phyloP scores from a whole-genome alignment of 2,797 vertebrate genomes.

The Myotis vivesi region DNA sequence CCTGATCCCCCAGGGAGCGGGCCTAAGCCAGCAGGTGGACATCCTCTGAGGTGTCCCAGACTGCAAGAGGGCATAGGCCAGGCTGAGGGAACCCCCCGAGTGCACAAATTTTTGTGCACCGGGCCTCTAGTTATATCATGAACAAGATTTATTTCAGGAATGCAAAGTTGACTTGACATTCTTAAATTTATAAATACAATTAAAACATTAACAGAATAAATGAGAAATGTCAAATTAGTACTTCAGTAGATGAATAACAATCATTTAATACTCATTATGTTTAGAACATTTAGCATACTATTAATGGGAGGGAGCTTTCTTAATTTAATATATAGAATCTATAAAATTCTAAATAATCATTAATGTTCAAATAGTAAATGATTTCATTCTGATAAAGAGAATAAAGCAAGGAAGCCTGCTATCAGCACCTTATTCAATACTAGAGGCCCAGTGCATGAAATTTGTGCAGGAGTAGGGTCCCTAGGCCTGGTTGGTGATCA shows the following conservation, averaged over 20 bases:
- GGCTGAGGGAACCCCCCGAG: no score
- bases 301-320: not conserved
- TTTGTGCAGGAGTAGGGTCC: no score
- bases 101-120: no score
- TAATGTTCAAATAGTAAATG: not conserved
- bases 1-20: no score
- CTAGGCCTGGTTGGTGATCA: no score
- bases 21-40: no score
- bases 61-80: no score
- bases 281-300: not conserved
- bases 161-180: not conserved
- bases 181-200: not conserved
- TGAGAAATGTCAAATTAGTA: slow-evolving; percentile 3
- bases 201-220: not conserved
- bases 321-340: not conserved
- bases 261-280: not conserved
- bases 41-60: no score
- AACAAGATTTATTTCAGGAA: not conserved
- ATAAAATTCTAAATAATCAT: not conserved
- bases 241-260: not conserved
- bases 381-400: slow-evolving; percentile 21
- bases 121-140: not conserved
- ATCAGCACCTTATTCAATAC: not conserved
- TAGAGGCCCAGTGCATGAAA: no score
- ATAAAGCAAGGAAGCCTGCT: not conserved